phyloP scores from a whole-genome alignment of 2,888 invertebrate species.

The Machimus rusticus region DNA sequence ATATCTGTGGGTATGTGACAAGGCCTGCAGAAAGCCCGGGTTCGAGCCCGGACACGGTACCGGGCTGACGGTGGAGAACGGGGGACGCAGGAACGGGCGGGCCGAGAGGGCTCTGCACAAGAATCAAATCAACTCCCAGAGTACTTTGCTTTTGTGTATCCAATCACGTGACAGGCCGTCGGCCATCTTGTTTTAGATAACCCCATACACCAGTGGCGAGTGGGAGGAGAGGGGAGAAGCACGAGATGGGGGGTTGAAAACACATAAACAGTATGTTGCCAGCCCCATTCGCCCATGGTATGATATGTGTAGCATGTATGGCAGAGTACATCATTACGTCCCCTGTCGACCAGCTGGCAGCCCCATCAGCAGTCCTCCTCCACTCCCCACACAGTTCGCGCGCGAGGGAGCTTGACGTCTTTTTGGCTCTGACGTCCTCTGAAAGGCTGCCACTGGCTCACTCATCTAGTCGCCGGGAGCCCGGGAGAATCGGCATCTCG shows the following conservation, averaged over 20 bases:
- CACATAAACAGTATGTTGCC: conserved; percentile 48
- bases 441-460: conserved; percentile 49
- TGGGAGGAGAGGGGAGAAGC: background rate
- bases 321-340: conserved; percentile 38
- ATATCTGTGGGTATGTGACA: conserved; percentile 17
- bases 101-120: conserved; percentile 8
- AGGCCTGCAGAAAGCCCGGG: background rate
- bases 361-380: conserved; percentile 34
- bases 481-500: background rate
- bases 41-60: background rate
- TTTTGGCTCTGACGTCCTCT: conserved; percentile 50
- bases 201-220: conserved; percentile 44
- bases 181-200: conserved; percentile 55
- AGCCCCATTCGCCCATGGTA: conserved; percentile 18
- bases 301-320: conserved; percentile 35
- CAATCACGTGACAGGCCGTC: conserved; percentile 55
- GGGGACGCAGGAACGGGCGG: background rate
- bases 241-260: conserved; percentile 39
- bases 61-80: background rate
- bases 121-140: conserved; percentile 48
- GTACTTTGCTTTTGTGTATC: conserved; percentile 50
- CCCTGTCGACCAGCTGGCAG: conserved; percentile 41
- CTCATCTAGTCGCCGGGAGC: conserved; percentile 38
- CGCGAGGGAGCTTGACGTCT: conserved; percentile 45
- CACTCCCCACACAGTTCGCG: conserved; percentile 46